phyloP scores from a whole-genome alignment of 2,888 invertebrate genomes.

The Heliconius sara region DNA sequence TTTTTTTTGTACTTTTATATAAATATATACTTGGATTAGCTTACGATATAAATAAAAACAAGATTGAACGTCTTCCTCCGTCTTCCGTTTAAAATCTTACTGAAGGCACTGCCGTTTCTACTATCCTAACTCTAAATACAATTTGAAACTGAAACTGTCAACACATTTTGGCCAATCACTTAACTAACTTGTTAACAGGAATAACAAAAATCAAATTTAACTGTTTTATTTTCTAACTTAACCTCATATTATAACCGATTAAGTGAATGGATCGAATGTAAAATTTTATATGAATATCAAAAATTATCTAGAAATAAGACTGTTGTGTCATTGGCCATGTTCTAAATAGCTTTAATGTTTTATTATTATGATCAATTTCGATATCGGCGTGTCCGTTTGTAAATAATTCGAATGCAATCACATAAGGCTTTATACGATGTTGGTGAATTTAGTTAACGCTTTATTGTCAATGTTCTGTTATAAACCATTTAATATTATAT shows the following conservation, averaged over 20 bases:
- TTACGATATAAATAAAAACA: constrained; percentile 51
- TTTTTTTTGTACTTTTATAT: constrained; percentile 81
- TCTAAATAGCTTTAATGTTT: constrained; percentile 79
- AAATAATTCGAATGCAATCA: constrained; percentile 69
- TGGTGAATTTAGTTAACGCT: constrained; percentile 79
- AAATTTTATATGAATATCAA: constrained; percentile 48
- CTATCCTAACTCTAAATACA: constrained; percentile 35
- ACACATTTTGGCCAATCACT: constrained; percentile 51
- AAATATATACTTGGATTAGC: constrained; percentile 54
- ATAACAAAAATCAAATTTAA: background rate
- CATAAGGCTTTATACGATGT: constrained; percentile 76
- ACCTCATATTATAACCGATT: constrained; percentile 15
- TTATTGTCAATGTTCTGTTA: constrained; percentile 81
- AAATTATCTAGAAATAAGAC: constrained; percentile 66
- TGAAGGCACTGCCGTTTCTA: constrained; percentile 40
- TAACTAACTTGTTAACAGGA: constrained; percentile 20
- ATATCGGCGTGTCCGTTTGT: constrained; percentile 62
- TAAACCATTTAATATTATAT: constrained; percentile 77
- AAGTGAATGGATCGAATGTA: constrained; percentile 48
- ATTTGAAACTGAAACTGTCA: constrained; percentile 34
- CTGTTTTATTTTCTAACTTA: background rate
- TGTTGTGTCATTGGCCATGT: constrained; percentile 75
- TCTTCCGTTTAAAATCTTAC: constrained; percentile 63
- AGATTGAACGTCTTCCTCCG: constrained; percentile 75
- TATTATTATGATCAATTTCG: constrained; percentile 68